Conservation (phyloP, 2,888 invertebrate species). For the Tenthredo mesomela region DNA sequence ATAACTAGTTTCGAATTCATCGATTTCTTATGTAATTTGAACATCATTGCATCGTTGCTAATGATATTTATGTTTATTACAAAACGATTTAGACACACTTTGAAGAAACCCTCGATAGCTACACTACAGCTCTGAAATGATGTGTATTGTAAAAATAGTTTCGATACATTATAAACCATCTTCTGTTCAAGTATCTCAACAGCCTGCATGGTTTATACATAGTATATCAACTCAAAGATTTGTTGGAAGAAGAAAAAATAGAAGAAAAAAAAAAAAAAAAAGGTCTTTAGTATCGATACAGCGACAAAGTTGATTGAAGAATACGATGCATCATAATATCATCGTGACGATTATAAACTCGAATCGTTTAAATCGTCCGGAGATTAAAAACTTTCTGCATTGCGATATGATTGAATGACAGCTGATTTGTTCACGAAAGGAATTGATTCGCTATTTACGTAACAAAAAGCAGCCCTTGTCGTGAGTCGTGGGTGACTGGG, state of each 20-base stretch:
- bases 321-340: not conserved
- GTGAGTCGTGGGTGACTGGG: conserved; percentile 71
- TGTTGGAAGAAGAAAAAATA: not conserved
- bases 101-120: not conserved
- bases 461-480: conserved; percentile 68
- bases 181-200: conserved; percentile 10
- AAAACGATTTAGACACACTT: not conserved
- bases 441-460: conserved; percentile 51
- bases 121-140: not conserved
- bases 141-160: conserved; percentile 30
- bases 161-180: conserved; percentile 11
- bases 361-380: not conserved
- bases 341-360: not conserved
- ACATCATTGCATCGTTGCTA: not conserved
- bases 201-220: not conserved
- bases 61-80: not conserved
- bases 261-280: not conserved
- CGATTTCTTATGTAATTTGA: not conserved
- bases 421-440: conserved; percentile 40
- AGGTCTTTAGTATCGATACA: not conserved
- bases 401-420: conserved; percentile 9
- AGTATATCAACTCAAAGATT: not conserved
- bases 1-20: not conserved
- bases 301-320: not conserved
- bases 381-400: not conserved